phyloP scores from a whole-genome alignment of 2,797 vertebrate species.

The Lycodopsis pacificus region DNA sequence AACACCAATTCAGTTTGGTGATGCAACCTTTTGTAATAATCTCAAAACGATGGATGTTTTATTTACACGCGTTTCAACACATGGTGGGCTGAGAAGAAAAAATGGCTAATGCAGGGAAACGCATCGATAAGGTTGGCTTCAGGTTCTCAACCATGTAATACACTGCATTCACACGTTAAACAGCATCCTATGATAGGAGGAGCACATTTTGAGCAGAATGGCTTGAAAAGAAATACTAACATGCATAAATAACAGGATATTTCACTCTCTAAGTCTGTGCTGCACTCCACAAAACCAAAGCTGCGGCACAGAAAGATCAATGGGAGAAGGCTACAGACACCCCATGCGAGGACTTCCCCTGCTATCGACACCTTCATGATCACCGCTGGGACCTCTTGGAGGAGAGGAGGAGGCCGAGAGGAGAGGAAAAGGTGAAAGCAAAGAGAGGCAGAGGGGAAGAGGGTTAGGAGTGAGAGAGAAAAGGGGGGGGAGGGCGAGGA shows the following conservation, averaged over 20 bases:
- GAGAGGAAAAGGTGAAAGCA: constrained; percentile 14
- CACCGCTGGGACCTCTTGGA: constrained; percentile 50
- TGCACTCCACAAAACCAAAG: constrained; percentile 39
- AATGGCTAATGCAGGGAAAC: constrained; percentile 2
- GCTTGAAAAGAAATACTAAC: constrained; percentile 6
- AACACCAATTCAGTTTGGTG: constrained; percentile 50
- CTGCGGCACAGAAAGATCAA: constrained; percentile 51
- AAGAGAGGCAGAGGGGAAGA: neutral
- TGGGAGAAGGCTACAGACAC: constrained; percentile 55
- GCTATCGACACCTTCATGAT: constrained; percentile 71
- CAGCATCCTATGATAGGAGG: constrained; percentile 10
- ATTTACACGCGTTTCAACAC: constrained; percentile 44
- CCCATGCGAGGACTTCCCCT: constrained; percentile 60
- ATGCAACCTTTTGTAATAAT: constrained; percentile 75
- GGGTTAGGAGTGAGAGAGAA: constrained; percentile 12
- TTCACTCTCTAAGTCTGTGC: constrained; percentile 33
- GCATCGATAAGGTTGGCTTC: neutral
- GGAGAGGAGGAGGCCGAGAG: constrained; percentile 21
- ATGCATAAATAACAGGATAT: constrained; percentile 12
- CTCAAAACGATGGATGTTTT: constrained; percentile 49
- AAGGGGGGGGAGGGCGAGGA: neutral
- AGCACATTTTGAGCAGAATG: neutral
- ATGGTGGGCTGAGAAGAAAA: constrained; percentile 8
- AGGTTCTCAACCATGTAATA: constrained; percentile 4
- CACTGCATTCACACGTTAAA: constrained; percentile 19